Conservation (phyloP, 2,888 invertebrate species). For the Drosophila paramelanica region DNA sequence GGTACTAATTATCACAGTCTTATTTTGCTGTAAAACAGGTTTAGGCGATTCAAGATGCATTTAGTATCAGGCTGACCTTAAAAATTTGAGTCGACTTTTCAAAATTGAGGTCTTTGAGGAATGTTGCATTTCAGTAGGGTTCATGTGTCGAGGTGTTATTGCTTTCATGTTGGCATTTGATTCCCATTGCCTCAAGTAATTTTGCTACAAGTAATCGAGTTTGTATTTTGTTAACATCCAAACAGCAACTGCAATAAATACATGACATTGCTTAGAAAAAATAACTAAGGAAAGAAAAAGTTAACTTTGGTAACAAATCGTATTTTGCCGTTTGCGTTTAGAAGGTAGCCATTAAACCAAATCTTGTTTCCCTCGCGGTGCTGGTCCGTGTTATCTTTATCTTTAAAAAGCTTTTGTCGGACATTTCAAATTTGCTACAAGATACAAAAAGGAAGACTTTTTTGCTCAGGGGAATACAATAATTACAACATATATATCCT, state of each 20-base stretch:
- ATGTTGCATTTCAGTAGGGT: conserved; percentile 5
- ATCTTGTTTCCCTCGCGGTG: conserved; percentile 22
- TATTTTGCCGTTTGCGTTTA: not conserved
- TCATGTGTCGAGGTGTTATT: conserved; percentile 52
- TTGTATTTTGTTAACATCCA: conserved; percentile 36
- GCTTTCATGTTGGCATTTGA: conserved; percentile 80
- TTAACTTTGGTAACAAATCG: conserved; percentile 39
- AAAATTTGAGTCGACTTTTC: conserved; percentile 15
- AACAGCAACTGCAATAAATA: conserved; percentile 46
- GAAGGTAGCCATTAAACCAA: conserved; percentile 8
- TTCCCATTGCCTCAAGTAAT: conserved; percentile 79
- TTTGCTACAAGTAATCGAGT: conserved; percentile 59
- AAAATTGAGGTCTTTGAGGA: conserved; percentile 9
- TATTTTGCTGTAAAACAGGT: conserved; percentile 66
- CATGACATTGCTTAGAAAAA: conserved; percentile 39
- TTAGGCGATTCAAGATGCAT: conserved; percentile 57
- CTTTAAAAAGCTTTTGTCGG: conserved; percentile 28
- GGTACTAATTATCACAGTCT: conserved; percentile 6
- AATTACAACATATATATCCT: conserved; percentile 50
- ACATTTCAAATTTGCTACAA: conserved; percentile 63
- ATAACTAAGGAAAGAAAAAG: conserved; percentile 15
- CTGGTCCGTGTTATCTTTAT: conserved; percentile 5
- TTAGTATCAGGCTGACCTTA: conserved; percentile 64
- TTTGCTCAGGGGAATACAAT: conserved; percentile 46
- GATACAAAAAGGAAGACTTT: conserved; percentile 50